Percentiles rank a stretch among this genome's conserved stretches.
Conservation (phyloP, 2,113 vertebrate genomes). For the Dissostichus mawsoni region DNA sequence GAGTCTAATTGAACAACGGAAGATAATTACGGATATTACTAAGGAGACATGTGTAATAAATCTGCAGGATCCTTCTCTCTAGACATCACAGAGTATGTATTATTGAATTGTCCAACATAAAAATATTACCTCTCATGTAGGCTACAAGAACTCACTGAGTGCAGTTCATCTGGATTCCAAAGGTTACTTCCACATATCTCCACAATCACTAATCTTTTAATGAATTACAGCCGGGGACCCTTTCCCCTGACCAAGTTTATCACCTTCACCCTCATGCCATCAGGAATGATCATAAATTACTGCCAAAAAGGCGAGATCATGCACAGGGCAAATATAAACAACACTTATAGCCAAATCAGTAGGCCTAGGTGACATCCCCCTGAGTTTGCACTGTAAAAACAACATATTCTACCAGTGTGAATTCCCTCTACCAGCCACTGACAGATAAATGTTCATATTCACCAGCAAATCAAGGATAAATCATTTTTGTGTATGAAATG, state of each 20-base stretch:
- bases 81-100: neutral
- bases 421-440: too few relatives aligned
- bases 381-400: neutral
- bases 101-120: neutral
- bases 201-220: conserved; percentile 64
- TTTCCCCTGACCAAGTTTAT: conserved; percentile 43
- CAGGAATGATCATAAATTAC: conserved; percentile 45
- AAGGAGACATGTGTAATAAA: conserved; percentile 24
- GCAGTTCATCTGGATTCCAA: conserved; percentile 38
- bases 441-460: too few relatives aligned
- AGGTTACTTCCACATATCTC: conserved; percentile 38
- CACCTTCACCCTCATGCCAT: conserved; percentile 7
- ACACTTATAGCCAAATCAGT: neutral
- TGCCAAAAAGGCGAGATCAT: conserved; percentile 8
- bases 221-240: conserved; percentile 52
- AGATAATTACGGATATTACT: conserved; percentile 40
- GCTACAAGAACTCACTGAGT: conserved; percentile 16
- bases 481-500: too few relatives aligned
- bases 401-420: neutral
- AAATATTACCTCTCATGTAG: conserved; percentile 9
- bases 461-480: too few relatives aligned
- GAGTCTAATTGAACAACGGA: conserved; percentile 42
- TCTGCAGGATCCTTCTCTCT: conserved; percentile 10
- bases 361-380: neutral
- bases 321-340: conserved; percentile 25